phyloP scores from a whole-genome alignment of 2,113 vertebrate genomes.

The Oriolus oriolus region DNA sequence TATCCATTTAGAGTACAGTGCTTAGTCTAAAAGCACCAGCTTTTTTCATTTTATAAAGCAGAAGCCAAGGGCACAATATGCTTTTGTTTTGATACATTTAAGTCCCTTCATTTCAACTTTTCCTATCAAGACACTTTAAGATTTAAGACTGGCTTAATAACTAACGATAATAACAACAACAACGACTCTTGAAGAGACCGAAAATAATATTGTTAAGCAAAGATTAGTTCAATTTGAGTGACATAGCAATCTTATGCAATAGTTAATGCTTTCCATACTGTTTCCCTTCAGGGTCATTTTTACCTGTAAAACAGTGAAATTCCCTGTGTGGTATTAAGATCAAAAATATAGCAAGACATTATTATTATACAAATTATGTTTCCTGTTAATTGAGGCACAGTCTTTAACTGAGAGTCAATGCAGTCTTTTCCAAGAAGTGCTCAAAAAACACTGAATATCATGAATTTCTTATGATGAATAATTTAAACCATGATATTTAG shows the following conservation, averaged over 20 bases:
- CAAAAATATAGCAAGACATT: not conserved
- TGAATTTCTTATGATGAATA: not conserved
- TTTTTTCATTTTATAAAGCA: not conserved
- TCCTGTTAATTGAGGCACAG: not conserved
- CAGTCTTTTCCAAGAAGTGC: not conserved
- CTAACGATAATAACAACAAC: not conserved
- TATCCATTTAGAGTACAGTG: not conserved
- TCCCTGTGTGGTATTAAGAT: not conserved
- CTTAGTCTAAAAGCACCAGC: not conserved
- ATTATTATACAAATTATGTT: not conserved
- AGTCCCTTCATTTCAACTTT: not conserved
- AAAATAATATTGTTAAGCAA: not conserved
- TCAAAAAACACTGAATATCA: not conserved
- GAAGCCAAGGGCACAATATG: not conserved
- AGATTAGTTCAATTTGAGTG: not conserved
- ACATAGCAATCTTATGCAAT: not conserved
- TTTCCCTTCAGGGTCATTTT: not conserved
- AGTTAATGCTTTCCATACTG: not conserved
- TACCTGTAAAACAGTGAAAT: not conserved
- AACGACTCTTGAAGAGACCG: not conserved
- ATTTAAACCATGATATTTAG: not conserved
- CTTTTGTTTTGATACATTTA: not conserved
- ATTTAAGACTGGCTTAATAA: not conserved
- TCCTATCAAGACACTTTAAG: not conserved
- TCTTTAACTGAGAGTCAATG: not conserved